Evolutionary conservation across 53 echinoderm and acorn worm genomes (phyloP).

Genomic region (Hippasteria phrygiana): DNA sequence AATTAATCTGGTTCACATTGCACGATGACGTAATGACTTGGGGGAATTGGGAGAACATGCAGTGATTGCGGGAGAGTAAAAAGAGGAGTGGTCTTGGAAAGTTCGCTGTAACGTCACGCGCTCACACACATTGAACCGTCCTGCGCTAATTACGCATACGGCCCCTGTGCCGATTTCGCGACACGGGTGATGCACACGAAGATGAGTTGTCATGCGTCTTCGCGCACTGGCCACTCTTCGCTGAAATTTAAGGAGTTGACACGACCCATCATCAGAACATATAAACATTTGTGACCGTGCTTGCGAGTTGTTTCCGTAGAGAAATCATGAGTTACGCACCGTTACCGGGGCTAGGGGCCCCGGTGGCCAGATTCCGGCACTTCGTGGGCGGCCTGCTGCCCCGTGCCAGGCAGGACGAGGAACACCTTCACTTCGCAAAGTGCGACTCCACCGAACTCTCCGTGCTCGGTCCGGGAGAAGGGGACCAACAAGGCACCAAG

Average conservation of each 20-base stretch:
- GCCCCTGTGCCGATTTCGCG: neutral
- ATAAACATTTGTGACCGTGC: neutral
- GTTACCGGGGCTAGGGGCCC: slow-evolving; percentile 44
- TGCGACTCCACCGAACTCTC: slow-evolving; percentile 89
- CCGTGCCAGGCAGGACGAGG: slow-evolving; percentile 65
- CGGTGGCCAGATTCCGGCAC: slow-evolving; percentile 39
- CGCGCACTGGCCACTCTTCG: neutral
- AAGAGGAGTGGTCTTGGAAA: neutral
- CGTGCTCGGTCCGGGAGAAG: slow-evolving; percentile 53
- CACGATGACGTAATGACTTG: too few relatives aligned
- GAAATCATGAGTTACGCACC: slow-evolving; percentile 45
- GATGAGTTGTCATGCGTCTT: neutral
- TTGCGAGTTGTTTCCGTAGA: neutral
- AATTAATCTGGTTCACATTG: too few relatives aligned
- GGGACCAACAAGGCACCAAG: slow-evolving; percentile 22
- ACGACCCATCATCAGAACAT: neutral
- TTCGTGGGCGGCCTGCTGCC: slow-evolving; percentile 37
- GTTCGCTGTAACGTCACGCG: slow-evolving; percentile 22
- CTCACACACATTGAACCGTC: neutral
- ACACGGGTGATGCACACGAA: slow-evolving; percentile 1
- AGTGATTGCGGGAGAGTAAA: too few relatives aligned
- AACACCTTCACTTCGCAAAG: slow-evolving; percentile 84
- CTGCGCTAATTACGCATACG: neutral
- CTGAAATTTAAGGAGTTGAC: neutral
- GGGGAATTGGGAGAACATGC: neutral